These are phyloP conservation scores for Drosophila formosana DNA, from an alignment of 2,888 invertebrate species.

Conservation along the genomic window DNA sequence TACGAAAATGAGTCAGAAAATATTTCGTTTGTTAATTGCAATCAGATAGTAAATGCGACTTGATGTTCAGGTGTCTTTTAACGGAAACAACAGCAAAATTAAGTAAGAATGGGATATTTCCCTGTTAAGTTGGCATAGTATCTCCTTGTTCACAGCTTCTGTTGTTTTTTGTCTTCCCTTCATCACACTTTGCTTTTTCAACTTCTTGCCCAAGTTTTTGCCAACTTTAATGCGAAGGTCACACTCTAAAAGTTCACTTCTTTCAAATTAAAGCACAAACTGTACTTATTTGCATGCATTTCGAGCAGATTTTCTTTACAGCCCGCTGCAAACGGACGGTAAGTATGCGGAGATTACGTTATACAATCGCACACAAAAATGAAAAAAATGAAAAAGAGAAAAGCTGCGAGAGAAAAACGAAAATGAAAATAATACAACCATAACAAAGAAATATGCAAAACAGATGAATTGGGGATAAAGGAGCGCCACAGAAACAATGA, in stretches of 20 bases:
- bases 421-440: conserved; percentile 69
- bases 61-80: not conserved
- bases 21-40: not conserved
- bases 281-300: conserved; percentile 76
- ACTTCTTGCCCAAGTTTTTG: conserved; percentile 25
- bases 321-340: conserved; percentile 13
- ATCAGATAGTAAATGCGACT: not conserved
- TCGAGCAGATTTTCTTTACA: conserved; percentile 61
- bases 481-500: conserved; percentile 33
- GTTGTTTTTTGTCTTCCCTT: not conserved
- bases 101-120: not conserved
- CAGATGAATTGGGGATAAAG: conserved; percentile 80
- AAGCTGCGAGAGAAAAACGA: conserved; percentile 43
- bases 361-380: conserved; percentile 51
- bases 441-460: conserved; percentile 81
- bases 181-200: conserved; percentile 17
- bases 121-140: not conserved
- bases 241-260: conserved; percentile 32
- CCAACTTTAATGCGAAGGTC: conserved; percentile 65
- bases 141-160: not conserved
- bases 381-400: conserved; percentile 21
- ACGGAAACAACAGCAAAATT: not conserved
- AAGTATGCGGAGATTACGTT: conserved; percentile 62
- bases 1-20: not conserved
- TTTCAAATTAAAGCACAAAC: conserved; percentile 55